A percentile compares a stretch with the other conserved stretches of the same genome.
Evolutionary conservation across 2,888 invertebrate species (phyloP).

Genomic region (Theodoxus fluviatilis): DNA sequence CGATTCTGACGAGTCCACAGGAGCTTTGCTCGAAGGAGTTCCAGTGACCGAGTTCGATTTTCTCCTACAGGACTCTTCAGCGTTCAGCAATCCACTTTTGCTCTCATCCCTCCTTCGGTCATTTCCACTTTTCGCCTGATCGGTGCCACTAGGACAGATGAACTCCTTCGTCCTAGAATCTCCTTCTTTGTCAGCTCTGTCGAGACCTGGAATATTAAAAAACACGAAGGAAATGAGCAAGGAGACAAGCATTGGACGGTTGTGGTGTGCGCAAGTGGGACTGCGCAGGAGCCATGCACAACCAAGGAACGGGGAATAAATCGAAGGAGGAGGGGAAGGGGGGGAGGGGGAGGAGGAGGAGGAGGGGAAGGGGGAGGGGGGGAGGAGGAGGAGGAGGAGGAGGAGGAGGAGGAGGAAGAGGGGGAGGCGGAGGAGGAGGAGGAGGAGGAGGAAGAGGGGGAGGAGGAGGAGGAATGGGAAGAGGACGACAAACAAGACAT

Average conservation of each 20-base stretch:
- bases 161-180: too few relatives aligned
- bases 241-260: not conserved
- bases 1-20: too few relatives aligned
- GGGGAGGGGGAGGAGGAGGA: not conserved
- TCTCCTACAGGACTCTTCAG: too few relatives aligned
- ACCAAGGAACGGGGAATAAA: not conserved
- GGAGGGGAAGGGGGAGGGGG: not conserved
- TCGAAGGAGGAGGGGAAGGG: slow-evolving; percentile 14
- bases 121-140: too few relatives aligned
- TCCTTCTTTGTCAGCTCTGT: too few relatives aligned
- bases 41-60: too few relatives aligned
- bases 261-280: not conserved
- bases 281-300: not conserved
- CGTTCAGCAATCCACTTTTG: too few relatives aligned
- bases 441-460: not conserved
- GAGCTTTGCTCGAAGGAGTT: too few relatives aligned
- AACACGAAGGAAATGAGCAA: not conserved
- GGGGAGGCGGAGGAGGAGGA: not conserved
- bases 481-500: not conserved
- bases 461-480: not conserved
- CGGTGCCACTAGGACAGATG: too few relatives aligned
- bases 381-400: not conserved
- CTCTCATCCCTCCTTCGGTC: too few relatives aligned
- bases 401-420: not conserved
- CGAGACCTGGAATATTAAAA: not conserved